These are phyloP conservation scores for Paratrypauchen microcephalus DNA, from an alignment of 2,797 vertebrate species.

Conservation along the genomic window DNA sequence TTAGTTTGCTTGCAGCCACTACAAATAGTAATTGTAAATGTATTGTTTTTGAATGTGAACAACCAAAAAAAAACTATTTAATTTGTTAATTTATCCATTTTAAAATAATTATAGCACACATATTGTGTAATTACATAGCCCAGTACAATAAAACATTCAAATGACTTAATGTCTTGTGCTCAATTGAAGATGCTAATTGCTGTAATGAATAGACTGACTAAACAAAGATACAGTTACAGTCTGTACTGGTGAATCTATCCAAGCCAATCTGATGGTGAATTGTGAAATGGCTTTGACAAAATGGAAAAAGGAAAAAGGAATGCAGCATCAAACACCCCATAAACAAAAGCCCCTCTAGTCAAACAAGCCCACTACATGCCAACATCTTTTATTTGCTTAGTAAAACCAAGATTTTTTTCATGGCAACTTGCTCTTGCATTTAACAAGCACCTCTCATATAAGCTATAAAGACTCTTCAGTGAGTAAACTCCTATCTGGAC, in stretches of 20 bases:
- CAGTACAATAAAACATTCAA: background rate
- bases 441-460: conserved; percentile 37
- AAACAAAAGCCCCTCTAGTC: background rate
- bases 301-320: background rate
- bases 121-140: background rate
- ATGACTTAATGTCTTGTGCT: background rate
- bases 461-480: conserved; percentile 47
- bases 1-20: too few species aligned
- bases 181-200: background rate
- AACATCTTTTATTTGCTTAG: conserved; percentile 42
- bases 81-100: too few species aligned
- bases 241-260: background rate
- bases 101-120: background rate
- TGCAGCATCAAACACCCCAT: background rate
- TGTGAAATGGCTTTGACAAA: background rate
- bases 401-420: conserved; percentile 47
- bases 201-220: background rate
- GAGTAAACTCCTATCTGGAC: conserved; percentile 71
- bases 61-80: too few species aligned
- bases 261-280: background rate
- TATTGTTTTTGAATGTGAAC: too few species aligned
- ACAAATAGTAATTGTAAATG: too few species aligned
- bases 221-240: background rate
- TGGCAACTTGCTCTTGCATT: conserved; percentile 49
- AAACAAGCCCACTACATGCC: background rate